Conservation (phyloP, 2,113 vertebrate species). For the Ivindomyrus marchei region DNA sequence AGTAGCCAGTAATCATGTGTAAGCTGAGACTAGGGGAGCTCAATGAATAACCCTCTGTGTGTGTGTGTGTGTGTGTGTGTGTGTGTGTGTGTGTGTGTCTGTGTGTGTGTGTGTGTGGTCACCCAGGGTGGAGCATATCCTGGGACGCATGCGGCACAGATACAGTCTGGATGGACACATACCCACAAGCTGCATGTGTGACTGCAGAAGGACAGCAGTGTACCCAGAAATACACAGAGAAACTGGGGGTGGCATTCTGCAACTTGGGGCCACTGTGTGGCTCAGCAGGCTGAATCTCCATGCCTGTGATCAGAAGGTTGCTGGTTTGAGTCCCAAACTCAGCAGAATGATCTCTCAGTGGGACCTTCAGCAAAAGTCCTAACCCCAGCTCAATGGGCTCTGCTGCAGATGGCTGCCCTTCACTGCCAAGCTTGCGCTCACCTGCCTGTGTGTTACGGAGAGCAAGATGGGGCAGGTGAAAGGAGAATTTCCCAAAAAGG, state of each 20-base stretch:
- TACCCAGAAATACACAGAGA: background rate
- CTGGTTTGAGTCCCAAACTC: background rate
- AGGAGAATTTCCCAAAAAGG: background rate
- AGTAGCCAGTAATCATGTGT: background rate
- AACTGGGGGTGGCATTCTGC: background rate
- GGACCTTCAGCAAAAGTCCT: background rate
- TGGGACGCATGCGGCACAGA: background rate
- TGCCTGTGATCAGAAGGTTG: background rate
- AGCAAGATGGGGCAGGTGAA: background rate
- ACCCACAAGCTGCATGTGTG: background rate
- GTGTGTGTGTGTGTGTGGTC: background rate
- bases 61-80: too few species aligned
- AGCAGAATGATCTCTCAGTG: background rate
- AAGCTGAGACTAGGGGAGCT: background rate
- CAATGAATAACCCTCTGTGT: too few species aligned
- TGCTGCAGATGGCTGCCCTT: background rate
- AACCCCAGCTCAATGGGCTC: background rate
- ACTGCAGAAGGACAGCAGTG: background rate
- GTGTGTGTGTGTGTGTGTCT: too few species aligned
- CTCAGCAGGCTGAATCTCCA: background rate
- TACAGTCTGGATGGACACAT: background rate
- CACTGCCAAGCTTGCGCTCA: background rate
- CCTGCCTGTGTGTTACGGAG: background rate
- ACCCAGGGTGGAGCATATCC: background rate
- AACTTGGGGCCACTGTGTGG: background rate